phyloP scores from a whole-genome alignment of 2,888 invertebrate genomes.

The Folsomia candida region DNA sequence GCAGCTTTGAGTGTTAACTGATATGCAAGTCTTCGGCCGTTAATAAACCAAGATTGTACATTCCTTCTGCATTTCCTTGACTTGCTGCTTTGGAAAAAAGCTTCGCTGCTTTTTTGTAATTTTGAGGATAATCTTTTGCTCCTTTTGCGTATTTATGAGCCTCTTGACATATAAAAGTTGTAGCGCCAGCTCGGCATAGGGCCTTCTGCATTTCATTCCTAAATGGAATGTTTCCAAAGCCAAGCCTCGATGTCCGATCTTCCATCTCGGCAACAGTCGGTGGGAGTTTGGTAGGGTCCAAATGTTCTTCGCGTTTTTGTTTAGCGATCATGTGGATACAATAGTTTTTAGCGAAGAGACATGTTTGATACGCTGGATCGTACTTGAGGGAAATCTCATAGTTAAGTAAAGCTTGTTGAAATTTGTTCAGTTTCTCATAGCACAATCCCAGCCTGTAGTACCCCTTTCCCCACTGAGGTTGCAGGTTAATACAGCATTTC shows the following conservation, averaged over 20 bases:
- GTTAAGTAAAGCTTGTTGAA: slow-evolving; percentile 17
- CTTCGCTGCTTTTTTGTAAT: slow-evolving; percentile 26
- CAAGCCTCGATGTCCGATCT: too few relatives aligned
- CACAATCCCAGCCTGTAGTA: slow-evolving; percentile 14
- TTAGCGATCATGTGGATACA: slow-evolving; percentile 9
- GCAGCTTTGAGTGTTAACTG: not conserved
- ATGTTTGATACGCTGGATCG: slow-evolving; percentile 10
- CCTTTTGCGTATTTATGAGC: slow-evolving; percentile 15
- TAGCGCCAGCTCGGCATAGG: not conserved
- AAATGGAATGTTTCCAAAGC: too few relatives aligned
- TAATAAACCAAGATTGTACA: slow-evolving; percentile 28
- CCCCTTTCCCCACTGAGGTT: slow-evolving; percentile 24
- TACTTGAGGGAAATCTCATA: slow-evolving; percentile 9
- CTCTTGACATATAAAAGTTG: slow-evolving; percentile 12
- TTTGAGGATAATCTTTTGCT: not conserved
- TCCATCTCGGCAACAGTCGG: not conserved
- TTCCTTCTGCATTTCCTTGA: slow-evolving; percentile 35
- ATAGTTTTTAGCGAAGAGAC: slow-evolving; percentile 8
- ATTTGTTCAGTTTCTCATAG: slow-evolving; percentile 7
- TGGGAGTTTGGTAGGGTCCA: slow-evolving; percentile 12
- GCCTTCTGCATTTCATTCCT: not conserved
- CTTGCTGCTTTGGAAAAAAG: slow-evolving; percentile 25
- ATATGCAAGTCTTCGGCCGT: slow-evolving; percentile 5
- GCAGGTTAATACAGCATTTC: slow-evolving; percentile 2
- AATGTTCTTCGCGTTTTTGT: slow-evolving; percentile 19